Conservation (phyloP, 1,140 invertebrate genomes). For the Venturia canescens region DNA sequence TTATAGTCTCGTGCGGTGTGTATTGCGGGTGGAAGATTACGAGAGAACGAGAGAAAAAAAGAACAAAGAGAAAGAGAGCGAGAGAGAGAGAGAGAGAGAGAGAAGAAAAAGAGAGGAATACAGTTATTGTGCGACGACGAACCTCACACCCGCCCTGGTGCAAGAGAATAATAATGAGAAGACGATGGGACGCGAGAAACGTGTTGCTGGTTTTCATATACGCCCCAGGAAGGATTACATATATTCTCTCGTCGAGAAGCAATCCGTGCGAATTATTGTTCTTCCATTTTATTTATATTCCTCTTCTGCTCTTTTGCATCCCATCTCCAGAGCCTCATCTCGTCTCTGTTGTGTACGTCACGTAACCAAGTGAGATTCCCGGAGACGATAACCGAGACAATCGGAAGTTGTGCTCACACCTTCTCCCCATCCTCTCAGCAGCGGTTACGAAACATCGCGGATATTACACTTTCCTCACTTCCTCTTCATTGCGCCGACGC, state of each 20-base stretch:
- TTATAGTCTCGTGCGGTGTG: constrained; percentile 55
- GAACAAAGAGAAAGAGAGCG: not conserved
- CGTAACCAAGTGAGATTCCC: not conserved
- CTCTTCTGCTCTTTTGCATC: not conserved
- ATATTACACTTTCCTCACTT: constrained; percentile 14
- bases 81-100: not conserved
- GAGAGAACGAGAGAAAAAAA: constrained; percentile 38
- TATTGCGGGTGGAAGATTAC: constrained; percentile 47
- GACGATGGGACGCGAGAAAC: not conserved
- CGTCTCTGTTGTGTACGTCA: not conserved
- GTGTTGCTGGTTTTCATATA: constrained; percentile 1
- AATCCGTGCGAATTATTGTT: constrained; percentile 12
- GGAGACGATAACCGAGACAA: constrained; percentile 19
- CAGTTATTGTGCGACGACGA: constrained; percentile 24
- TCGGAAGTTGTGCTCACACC: constrained; percentile 16
- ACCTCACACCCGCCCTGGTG: constrained; percentile 17
- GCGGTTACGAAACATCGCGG: constrained; percentile 6
- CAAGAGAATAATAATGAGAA: constrained; percentile 14
- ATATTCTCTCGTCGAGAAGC: constrained; percentile 21
- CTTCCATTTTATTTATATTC: not conserved
- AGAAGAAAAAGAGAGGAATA: constrained; percentile 9
- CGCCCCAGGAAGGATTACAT: constrained; percentile 28
- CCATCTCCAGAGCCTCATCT: constrained; percentile 1
- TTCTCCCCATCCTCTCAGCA: not conserved
- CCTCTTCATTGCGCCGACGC: not conserved